These are phyloP conservation scores for Bos taurus DNA, from an alignment of 2,113 vertebrate genomes.

Conservation along the genomic window ARS-UCD2.0 NC_037350.1:6250001-6250500, in stretches of 20 bases:
- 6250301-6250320: background rate
- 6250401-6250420: background rate
- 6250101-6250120: background rate
- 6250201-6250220: background rate
- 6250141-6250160: fast-evolving
- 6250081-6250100: background rate
- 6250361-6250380: background rate
- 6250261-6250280: background rate
- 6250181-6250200: background rate
- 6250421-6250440: background rate
- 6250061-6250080: background rate
- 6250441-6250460: background rate
- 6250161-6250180: background rate
- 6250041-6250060: background rate
- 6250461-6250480: background rate
- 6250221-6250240: background rate
- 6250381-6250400: background rate
- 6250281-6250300: background rate
- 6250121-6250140: fast-evolving
- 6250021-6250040: background rate
- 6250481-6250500: background rate
- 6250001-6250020: background rate
- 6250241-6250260: background rate
- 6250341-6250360: background rate
- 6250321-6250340: background rate